Evolutionary conservation across 1,140 invertebrate genomes (phyloP).

Genomic region (Eupristina koningsbergeri): DNA sequence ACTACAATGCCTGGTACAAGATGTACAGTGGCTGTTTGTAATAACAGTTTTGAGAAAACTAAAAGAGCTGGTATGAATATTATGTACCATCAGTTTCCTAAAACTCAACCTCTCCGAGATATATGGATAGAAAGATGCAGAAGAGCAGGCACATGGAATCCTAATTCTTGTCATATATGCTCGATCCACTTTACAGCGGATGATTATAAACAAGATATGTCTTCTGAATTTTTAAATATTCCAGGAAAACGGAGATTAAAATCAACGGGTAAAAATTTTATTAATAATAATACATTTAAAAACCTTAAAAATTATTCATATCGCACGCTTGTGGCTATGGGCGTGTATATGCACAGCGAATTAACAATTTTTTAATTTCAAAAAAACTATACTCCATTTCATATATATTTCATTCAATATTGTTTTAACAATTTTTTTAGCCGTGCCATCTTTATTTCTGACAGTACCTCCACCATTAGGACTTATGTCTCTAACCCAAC

Average conservation of each 20-base stretch:
- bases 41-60: conserved; percentile 50
- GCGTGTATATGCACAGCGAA: too few relatives aligned
- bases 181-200: conserved; percentile 50
- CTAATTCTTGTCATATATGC: conserved; percentile 51
- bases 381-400: too few relatives aligned
- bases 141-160: conserved; percentile 52
- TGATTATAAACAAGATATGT: conserved; percentile 46
- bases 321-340: too few relatives aligned
- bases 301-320: too few relatives aligned
- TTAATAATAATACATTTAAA: too few relatives aligned
- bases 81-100: conserved; percentile 52
- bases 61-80: conserved; percentile 43
- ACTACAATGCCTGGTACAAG: conserved; percentile 51
- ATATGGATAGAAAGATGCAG: conserved; percentile 50
- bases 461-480: conserved; percentile 20
- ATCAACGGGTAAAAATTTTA: conserved; percentile 35
- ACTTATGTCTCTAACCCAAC: not conserved
- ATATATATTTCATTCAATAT: not conserved
- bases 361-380: too few relatives aligned
- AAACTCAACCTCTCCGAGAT: conserved; percentile 33
- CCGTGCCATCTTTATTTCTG: conserved; percentile 41
- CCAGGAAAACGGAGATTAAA: conserved; percentile 38
- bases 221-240: conserved; percentile 20
- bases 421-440: conserved; percentile 11
- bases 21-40: conserved; percentile 51